Evolutionary conservation across 2,888 invertebrate species (phyloP), one percentile per base, ranked within the genome.

Genomic region (Fragum whitleyi): DNA sequence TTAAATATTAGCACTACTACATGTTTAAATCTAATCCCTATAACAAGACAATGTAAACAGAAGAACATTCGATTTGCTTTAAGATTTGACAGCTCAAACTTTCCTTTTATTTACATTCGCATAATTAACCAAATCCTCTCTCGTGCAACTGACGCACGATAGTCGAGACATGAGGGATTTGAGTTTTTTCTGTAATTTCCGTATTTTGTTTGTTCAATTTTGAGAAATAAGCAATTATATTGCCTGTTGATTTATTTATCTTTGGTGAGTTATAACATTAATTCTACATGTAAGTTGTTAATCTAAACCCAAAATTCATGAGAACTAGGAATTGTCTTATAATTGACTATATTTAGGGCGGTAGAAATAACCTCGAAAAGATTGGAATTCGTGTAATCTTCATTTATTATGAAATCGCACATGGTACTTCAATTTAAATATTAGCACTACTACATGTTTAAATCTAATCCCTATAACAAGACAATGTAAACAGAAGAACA

Each of bases 11-110:
- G 28, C 57, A 28, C 11, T 57, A 57, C 62, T 62, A n/a, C 32
- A 62, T 62, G 62, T 32, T 62, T 32, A 36, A 62, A 42, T 29
- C 29, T 74, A 79, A 79, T 74, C 61, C 70, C 47, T 47, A 65
- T 51, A 74, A 70, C 73, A 73, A 55, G 69, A 74, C 51, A 72
- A 75, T 62, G 71, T 68, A 79, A 79, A 79, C 74, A 79, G 3
- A 39, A 21, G 21, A 65, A 68, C n/a, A 26, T 29, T 59, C 36
- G 65, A 75, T 79, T 75, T 75, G 75, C 71, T 79, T 47, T 79
- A 75, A 79, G 26, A 23, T 59, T 21, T 67, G 79, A 75, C 75
- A 75, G 51, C 51, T 62, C 47, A 69, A 74, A 79, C 71, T 61
- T 73, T 32, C 69, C 16, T 61, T 73, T 47, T 79, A 74, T 74